A percentile compares a stretch with the other conserved stretches of the same genome.
Evolutionary conservation across 2,888 invertebrate genomes (phyloP).

Genomic region (Tillus elongatus): DNA sequence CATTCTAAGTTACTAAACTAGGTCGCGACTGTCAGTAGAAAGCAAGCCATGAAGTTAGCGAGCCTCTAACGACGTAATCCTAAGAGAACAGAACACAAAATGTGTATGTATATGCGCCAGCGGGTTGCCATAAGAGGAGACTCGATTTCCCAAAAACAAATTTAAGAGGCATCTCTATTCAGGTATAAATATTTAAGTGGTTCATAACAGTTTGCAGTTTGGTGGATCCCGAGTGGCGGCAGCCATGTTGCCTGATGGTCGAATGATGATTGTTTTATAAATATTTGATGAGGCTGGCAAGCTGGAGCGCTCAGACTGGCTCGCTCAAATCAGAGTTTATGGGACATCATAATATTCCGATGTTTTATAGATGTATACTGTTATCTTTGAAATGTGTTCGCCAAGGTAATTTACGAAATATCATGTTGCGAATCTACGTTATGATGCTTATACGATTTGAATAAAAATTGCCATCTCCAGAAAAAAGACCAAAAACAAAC

Average conservation of each 20-base stretch:
- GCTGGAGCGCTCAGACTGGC: constrained; percentile 20
- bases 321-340: constrained; percentile 45
- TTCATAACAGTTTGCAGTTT: constrained; percentile 44
- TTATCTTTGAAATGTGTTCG: constrained; percentile 33
- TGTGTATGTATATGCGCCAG: too few species aligned
- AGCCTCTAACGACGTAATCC: too few species aligned
- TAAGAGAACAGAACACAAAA: too few species aligned
- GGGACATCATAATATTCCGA: constrained; percentile 43
- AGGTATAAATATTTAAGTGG: constrained; percentile 44
- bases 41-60: too few species aligned
- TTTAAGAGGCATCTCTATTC: constrained; percentile 45
- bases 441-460: constrained; percentile 30
- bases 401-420: constrained; percentile 37
- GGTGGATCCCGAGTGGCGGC: constrained; percentile 36
- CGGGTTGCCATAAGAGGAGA: neutral
- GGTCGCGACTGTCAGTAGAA: too few species aligned
- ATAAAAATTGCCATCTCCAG: constrained; percentile 31
- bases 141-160: constrained; percentile 36
- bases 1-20: too few species aligned
- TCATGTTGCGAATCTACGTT: constrained; percentile 31
- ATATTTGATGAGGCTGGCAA: constrained; percentile 37
- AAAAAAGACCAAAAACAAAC: too few species aligned
- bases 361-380: constrained; percentile 43
- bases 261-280: constrained; percentile 46
- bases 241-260: constrained; percentile 45